phyloP scores from a whole-genome alignment of 2,888 invertebrate genomes.

The Perizoma affinitatum region DNA sequence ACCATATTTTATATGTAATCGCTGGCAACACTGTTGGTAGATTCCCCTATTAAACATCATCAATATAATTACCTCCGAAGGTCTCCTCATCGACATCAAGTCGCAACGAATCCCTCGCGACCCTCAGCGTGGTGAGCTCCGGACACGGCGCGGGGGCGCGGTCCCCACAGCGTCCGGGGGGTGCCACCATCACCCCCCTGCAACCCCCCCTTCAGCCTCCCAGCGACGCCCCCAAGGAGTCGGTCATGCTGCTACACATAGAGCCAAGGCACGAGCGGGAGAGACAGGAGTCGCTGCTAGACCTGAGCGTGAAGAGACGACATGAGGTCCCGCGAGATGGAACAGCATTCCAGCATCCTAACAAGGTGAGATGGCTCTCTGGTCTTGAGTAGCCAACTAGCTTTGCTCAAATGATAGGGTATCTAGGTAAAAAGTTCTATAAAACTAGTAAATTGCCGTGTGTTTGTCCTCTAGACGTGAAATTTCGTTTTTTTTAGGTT shows the following conservation, averaged over 20 bases:
- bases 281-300: constrained; percentile 75
- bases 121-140: constrained; percentile 87
- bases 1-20: no score
- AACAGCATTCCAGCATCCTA: constrained; percentile 52
- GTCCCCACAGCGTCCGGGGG: constrained; percentile 64
- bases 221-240: constrained; percentile 71
- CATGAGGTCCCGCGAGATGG: constrained; percentile 46
- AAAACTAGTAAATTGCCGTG: no score
- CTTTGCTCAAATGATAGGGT: no score
- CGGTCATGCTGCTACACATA: constrained; percentile 85
- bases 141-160: constrained; percentile 61
- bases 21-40: no score
- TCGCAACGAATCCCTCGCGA: constrained; percentile 84
- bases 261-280: constrained; percentile 75
- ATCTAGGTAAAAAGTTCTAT: no score
- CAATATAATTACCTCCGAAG: not conserved
- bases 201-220: constrained; percentile 63
- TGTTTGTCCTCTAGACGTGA: no score
- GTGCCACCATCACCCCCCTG: constrained; percentile 85
- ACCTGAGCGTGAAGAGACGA: constrained; percentile 55
- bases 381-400: no score
- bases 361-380: constrained; percentile 55
- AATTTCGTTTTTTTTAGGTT: no score
- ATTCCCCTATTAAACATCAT: no score
- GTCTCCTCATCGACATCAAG: constrained; percentile 52